These are phyloP conservation scores for Procambarus clarkii DNA, from an alignment of 1,140 invertebrate genomes.

Conservation along the genomic window DNA sequence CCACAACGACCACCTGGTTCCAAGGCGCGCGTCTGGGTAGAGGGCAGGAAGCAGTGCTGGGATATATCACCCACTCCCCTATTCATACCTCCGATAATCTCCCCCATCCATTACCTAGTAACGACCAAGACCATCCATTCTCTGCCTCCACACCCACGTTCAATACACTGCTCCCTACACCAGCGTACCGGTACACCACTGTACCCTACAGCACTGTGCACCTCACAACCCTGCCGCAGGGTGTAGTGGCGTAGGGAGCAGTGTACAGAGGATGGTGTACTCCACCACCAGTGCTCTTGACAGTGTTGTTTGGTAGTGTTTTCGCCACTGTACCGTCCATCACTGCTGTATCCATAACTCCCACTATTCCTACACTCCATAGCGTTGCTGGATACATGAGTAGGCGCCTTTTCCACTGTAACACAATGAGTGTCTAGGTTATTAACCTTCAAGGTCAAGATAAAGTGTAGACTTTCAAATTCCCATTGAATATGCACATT, in stretches of 20 bases:
- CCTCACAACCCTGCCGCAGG: too few relatives aligned
- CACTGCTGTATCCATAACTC: too few relatives aligned
- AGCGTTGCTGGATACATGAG: too few relatives aligned
- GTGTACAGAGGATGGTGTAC: too few relatives aligned
- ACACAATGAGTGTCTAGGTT: too few relatives aligned
- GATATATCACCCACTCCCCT: not conserved
- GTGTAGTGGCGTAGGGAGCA: too few relatives aligned
- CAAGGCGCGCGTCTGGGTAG: not conserved
- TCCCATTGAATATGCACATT: too few relatives aligned
- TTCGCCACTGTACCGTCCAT: not conserved
- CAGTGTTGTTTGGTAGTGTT: too few relatives aligned
- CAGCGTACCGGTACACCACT: not conserved
- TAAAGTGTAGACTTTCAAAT: too few relatives aligned
- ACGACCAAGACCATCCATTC: not conserved
- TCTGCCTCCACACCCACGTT: not conserved
- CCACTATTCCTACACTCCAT: not conserved
- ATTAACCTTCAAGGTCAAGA: too few relatives aligned
- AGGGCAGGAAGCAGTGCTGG: not conserved
- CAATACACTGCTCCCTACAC: not conserved
- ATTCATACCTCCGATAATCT: not conserved
- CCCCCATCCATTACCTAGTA: not conserved
- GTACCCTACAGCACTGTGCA: not conserved
- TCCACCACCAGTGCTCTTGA: too few relatives aligned
- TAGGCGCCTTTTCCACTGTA: too few relatives aligned
- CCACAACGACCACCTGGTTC: not conserved